Conservation (phyloP, 2,888 invertebrate genomes). For the Allygus modestus region DNA sequence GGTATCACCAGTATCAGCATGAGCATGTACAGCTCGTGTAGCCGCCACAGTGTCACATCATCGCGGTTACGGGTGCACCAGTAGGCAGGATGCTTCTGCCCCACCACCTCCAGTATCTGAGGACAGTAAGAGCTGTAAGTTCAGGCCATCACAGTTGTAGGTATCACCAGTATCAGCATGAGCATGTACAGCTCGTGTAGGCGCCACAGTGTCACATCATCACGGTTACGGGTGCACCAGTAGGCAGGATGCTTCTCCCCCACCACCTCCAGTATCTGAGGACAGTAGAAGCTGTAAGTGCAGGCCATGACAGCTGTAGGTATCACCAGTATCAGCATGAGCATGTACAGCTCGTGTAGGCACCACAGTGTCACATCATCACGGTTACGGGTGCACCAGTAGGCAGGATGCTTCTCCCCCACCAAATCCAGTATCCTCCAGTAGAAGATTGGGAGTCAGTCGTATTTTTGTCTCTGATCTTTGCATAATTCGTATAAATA, state of each 20-base stretch:
- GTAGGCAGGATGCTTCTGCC: constrained; percentile 67
- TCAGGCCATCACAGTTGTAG: constrained; percentile 81
- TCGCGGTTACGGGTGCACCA: constrained; percentile 55
- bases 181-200: constrained; percentile 82
- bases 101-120: constrained; percentile 80
- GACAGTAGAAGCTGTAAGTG: constrained; percentile 81
- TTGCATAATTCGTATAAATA: too few species aligned
- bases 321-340: constrained; percentile 80
- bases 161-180: constrained; percentile 79
- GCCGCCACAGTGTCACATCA: constrained; percentile 74
- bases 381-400: constrained; percentile 80
- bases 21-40: constrained; percentile 82
- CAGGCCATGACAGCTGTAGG: constrained; percentile 82
- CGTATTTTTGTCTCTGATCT: too few species aligned
- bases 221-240: constrained; percentile 80
- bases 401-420: constrained; percentile 74
- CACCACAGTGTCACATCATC: constrained; percentile 75
- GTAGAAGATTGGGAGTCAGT: too few species aligned
- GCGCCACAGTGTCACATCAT: constrained; percentile 75
- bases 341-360: constrained; percentile 80
- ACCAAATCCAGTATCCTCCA: constrained; percentile 76
- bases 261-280: constrained; percentile 75
- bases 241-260: constrained; percentile 75
- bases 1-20: constrained; percentile 80
- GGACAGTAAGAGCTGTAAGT: constrained; percentile 82